A percentile compares a stretch with the other conserved stretches of the same genome.
Conservation (phyloP, 2,888 invertebrate genomes). For the Scaptomyza tumidula region DNA sequence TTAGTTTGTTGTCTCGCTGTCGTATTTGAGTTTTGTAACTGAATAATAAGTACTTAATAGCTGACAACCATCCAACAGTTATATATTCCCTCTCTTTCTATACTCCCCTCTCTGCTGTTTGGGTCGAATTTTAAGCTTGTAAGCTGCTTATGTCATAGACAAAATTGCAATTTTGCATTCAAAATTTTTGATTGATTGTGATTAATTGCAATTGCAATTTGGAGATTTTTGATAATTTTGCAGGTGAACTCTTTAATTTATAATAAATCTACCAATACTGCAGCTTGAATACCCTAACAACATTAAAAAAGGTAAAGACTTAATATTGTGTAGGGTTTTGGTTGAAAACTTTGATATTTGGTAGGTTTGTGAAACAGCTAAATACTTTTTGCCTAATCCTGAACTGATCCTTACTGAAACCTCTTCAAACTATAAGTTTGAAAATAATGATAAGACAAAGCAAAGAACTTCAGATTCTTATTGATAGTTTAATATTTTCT, state of each 20-base stretch:
- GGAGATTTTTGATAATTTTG: too few relatives aligned
- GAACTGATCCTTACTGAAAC: too few relatives aligned
- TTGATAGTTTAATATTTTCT: too few relatives aligned
- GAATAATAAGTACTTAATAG: slow-evolving; percentile 42
- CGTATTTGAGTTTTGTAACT: slow-evolving; percentile 2
- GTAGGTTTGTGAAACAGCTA: too few relatives aligned
- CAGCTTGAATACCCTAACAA: slow-evolving; percentile 40
- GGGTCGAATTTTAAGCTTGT: slow-evolving; percentile 37
- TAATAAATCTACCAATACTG: neutral
- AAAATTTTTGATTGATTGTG: slow-evolving; percentile 7
- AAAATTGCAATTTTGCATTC: slow-evolving; percentile 35
- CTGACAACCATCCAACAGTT: slow-evolving; percentile 32
- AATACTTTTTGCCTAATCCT: too few relatives aligned
- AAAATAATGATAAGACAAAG: too few relatives aligned
- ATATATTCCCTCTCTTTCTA: neutral
- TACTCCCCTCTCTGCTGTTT: slow-evolving; percentile 7
- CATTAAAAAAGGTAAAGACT: too few relatives aligned
- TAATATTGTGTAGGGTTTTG: neutral
- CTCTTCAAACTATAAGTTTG: too few relatives aligned
- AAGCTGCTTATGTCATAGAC: slow-evolving; percentile 57
- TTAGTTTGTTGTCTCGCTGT: neutral
- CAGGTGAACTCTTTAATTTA: neutral
- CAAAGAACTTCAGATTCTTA: too few relatives aligned
- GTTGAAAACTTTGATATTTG: neutral
- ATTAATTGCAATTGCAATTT: slow-evolving; percentile 1